Evolutionary conservation across 2,888 invertebrate species (phyloP).

Genomic region (Thecocarcelia acutangulata): DNA sequence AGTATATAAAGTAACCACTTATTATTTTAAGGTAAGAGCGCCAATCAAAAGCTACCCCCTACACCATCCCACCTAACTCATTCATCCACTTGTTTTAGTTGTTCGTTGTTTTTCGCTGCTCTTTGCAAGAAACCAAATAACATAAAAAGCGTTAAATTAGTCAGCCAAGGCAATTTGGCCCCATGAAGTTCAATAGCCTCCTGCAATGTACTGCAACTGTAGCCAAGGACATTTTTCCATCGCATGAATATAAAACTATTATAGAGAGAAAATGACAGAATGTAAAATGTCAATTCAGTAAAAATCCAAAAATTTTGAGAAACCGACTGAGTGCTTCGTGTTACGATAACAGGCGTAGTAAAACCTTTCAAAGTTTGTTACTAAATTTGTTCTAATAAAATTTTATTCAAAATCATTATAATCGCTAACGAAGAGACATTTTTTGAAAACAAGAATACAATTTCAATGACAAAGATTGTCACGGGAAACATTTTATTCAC

Average conservation of each 20-base stretch:
- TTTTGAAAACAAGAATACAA: too few species aligned
- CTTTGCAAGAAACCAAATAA: constrained; percentile 32
- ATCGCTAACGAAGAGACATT: too few species aligned
- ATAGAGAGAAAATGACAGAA: background rate
- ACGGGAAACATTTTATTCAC: too few species aligned
- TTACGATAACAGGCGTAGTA: too few species aligned
- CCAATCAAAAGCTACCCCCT: background rate
- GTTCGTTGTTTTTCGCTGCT: background rate
- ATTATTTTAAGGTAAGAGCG: background rate
- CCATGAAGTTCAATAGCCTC: constrained; percentile 73
- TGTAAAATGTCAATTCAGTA: constrained; percentile 3
- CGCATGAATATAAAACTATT: constrained; percentile 33
- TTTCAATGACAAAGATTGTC: too few species aligned
- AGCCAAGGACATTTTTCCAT: constrained; percentile 73
- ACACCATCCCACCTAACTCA: background rate
- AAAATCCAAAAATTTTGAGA: too few species aligned
- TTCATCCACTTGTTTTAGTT: background rate
- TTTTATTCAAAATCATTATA: too few species aligned
- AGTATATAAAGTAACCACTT: background rate
- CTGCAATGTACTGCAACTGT: constrained; percentile 73
- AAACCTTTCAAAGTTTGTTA: too few species aligned
- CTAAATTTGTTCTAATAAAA: too few species aligned
- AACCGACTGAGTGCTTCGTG: too few species aligned
- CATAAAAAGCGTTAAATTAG: constrained; percentile 43
- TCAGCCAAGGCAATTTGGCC: constrained; percentile 72